phyloP scores from a whole-genome alignment of 2,113 vertebrate species.

The Callipepla californica region DNA sequence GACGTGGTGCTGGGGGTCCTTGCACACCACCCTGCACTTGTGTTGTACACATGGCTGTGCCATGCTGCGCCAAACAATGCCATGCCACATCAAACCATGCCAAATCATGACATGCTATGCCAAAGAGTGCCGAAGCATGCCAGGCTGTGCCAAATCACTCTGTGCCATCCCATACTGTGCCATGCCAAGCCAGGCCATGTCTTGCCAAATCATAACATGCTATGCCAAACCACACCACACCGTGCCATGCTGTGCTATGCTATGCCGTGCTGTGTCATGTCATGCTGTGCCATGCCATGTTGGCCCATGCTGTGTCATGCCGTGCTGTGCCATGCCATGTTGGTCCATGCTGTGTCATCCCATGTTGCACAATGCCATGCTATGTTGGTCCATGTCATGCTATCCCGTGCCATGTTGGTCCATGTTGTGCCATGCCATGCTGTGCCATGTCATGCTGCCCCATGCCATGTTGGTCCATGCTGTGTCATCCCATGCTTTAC shows the following conservation, averaged over 20 bases:
- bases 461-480: background rate
- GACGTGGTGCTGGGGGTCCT: background rate
- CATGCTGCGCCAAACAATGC: background rate
- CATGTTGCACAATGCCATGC: too few relatives aligned
- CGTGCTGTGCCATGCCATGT: too few relatives aligned
- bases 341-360: too few relatives aligned
- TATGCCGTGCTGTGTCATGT: background rate
- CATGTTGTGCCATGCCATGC: too few relatives aligned
- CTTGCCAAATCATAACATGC: background rate
- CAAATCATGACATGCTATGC: background rate
- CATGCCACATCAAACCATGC: background rate
- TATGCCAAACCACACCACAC: too few relatives aligned
- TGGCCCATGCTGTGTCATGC: too few relatives aligned
- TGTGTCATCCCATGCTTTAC: too few relatives aligned
- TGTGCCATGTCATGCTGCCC: too few relatives aligned
- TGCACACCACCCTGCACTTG: background rate
- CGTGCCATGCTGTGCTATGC: too few relatives aligned
- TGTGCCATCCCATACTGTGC: background rate
- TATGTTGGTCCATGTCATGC: too few relatives aligned
- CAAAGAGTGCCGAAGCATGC: background rate
- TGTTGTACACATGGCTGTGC: background rate
- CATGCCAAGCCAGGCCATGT: background rate
- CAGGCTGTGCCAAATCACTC: background rate
- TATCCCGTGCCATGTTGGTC: too few relatives aligned
- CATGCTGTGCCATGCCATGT: background rate